These are phyloP conservation scores for Lottia gigantea DNA, from an alignment of 2,888 invertebrate species.

Conservation along the genomic window DNA sequence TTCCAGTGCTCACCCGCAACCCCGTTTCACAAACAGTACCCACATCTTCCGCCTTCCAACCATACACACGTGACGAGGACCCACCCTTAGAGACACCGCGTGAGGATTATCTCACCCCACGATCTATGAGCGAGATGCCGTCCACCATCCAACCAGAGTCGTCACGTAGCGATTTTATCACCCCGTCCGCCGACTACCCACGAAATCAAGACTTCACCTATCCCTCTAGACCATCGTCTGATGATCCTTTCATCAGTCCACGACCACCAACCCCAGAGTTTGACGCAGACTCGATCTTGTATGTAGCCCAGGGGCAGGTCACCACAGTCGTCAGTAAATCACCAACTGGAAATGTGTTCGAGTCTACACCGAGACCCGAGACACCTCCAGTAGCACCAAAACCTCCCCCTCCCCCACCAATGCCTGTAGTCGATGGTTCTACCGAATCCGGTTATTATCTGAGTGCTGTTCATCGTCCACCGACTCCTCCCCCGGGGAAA, in stretches of 20 bases:
- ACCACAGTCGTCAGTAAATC: neutral
- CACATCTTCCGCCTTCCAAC: neutral
- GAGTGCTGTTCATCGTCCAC: constrained; percentile 6
- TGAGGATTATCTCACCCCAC: neutral
- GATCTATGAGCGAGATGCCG: neutral
- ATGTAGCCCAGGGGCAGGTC: neutral
- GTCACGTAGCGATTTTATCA: neutral
- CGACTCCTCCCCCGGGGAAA: neutral
- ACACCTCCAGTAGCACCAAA: neutral
- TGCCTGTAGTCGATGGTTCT: neutral
- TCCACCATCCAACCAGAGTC: neutral
- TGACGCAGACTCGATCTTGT: neutral
- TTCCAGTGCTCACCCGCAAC: neutral
- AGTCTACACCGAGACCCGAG: neutral
- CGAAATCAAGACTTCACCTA: neutral
- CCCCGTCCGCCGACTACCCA: neutral
- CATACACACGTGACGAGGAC: neutral
- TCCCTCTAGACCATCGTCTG: neutral
- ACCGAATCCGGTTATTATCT: neutral
- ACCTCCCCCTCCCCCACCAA: neutral
- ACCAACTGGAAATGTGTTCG: neutral
- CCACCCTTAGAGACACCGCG: neutral
- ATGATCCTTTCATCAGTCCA: neutral
- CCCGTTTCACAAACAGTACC: neutral
- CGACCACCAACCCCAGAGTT: neutral